Evolutionary conservation across 2,113 vertebrate species (phyloP), one percentile per base, ranked within the genome.

Genomic region (Stictonetta naevosa): DNA sequence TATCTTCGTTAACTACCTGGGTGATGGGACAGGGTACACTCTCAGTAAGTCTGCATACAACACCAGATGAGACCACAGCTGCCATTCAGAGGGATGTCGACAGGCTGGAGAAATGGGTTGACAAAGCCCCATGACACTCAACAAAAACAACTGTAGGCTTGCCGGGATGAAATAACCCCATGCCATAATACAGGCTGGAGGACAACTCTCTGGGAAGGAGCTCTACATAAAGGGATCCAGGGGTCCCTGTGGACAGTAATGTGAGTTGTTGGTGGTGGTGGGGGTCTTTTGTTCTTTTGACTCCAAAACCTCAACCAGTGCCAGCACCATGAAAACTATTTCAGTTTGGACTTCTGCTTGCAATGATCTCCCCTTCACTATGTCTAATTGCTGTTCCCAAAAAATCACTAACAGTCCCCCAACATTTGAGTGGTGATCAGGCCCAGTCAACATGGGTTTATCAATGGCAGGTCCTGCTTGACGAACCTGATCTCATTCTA

Each of bases 211-310:
- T 38, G 26, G 1, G 0, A 66, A 40, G 12, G 33, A 81, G 19
- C 16, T 48, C 55, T 38, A 34, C 42, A 62, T 21, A 74, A 56
- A 23, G 9, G 13, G 13, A 29, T 14, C 10, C 19, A 1, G 0
- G 22, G n/a, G 13, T 56, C 40, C 46, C 15, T 11, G 18, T 6
- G 13, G 9, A 28, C 38, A 73, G 12, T 2, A 50, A 69, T 3
- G 1, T 0, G 0, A 52, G 62, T 64, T 5, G 1, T 38, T 13
- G 9, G 8, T 17, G 14, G 11, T 4, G 19, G 23, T 10, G 9
- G 9, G 23, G 12, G 13, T 34, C 8, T 34, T 90, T n/a, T 17
- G 8, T 44, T 67, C 17, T 75, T 88, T 62, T 21, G 52, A 67
- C 58, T 46, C 42, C 23, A 73, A 83, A 42, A 50, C 8, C 18